phyloP scores from a whole-genome alignment of 1,140 invertebrate species.

The Zaprionus capensis region DNA sequence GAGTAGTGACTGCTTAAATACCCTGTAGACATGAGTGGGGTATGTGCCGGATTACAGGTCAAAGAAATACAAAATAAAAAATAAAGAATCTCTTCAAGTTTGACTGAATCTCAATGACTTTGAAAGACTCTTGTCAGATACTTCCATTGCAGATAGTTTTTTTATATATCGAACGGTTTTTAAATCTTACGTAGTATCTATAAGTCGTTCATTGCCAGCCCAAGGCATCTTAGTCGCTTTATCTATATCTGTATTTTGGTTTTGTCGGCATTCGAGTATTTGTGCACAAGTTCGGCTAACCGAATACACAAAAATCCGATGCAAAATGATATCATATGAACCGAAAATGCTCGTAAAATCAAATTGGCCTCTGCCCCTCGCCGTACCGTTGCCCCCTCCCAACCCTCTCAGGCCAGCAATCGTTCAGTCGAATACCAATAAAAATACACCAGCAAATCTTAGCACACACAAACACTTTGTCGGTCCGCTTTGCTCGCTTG shows the following conservation, averaged over 20 bases:
- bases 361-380: slow-evolving; percentile 52
- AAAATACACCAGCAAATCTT: slow-evolving; percentile 68
- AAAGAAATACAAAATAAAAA: neutral
- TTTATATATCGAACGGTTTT: neutral
- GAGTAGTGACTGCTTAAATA: neutral
- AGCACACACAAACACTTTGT: slow-evolving; percentile 65
- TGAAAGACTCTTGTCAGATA: neutral
- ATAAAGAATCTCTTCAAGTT: neutral
- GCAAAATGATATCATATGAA: slow-evolving; percentile 58
- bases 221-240: neutral
- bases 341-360: slow-evolving; percentile 70
- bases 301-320: slow-evolving; percentile 36
- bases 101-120: neutral
- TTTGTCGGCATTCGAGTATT: slow-evolving; percentile 6
- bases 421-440: slow-evolving; percentile 63
- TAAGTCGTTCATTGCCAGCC: neutral
- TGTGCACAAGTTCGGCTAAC: slow-evolving; percentile 14
- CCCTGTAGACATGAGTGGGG: neutral
- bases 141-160: neutral
- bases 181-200: neutral
- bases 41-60: neutral
- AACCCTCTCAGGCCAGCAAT: neutral
- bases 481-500: slow-evolving; percentile 58
- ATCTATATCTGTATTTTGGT: slow-evolving; percentile 27
- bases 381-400: neutral